Conservation (phyloP, 1,140 invertebrate species). For the Harpegnathos saltator region DNA sequence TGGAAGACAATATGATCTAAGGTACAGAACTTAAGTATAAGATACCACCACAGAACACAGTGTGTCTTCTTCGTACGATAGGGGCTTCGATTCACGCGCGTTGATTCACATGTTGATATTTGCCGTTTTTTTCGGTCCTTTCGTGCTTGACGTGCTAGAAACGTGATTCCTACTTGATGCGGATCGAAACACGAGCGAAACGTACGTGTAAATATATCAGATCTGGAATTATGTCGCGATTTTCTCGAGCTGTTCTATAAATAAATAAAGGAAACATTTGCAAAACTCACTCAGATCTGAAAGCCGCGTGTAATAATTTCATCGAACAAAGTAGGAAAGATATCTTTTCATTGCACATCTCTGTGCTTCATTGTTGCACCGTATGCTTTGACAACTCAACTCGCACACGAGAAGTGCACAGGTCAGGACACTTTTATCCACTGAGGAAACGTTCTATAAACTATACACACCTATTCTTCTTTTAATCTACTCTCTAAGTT, state of each 20-base stretch:
- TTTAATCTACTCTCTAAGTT: too few species aligned
- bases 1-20: slow-evolving; percentile 84
- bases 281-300: not conserved
- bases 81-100: slow-evolving; percentile 71
- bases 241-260: not conserved
- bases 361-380: slow-evolving; percentile 58
- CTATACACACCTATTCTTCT: not conserved
- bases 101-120: slow-evolving; percentile 69
- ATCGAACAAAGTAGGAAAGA: slow-evolving; percentile 49
- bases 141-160: slow-evolving; percentile 51
- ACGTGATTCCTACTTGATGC: slow-evolving; percentile 56
- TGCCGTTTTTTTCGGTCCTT: slow-evolving; percentile 42
- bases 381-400: slow-evolving; percentile 61
- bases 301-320: not conserved
- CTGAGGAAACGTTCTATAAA: slow-evolving; percentile 43
- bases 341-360: slow-evolving; percentile 58
- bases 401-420: slow-evolving; percentile 47
- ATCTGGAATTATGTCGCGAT: not conserved
- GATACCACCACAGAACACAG: slow-evolving; percentile 61
- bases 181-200: too few species aligned
- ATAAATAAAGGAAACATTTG: not conserved
- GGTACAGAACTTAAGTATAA: slow-evolving; percentile 78
- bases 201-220: not conserved
- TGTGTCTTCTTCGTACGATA: slow-evolving; percentile 65
- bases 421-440: slow-evolving; percentile 10